Evolutionary conservation across 2,113 vertebrate genomes (phyloP).

Genomic region (Telmatochromis sp.): DNA sequence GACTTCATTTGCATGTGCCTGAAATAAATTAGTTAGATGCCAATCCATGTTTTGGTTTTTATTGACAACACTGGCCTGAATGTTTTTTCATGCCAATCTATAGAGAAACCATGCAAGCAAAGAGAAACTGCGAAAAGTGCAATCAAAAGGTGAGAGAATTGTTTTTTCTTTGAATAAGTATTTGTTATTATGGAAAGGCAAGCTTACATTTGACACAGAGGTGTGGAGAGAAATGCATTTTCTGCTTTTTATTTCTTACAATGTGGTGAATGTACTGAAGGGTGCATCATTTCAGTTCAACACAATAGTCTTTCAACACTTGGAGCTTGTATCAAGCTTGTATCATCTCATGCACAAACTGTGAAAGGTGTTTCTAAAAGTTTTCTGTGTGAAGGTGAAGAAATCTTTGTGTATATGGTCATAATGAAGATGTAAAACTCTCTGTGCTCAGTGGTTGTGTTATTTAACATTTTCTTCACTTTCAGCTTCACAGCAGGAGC

Average conservation of each 20-base stretch:
- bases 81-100: background rate
- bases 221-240: background rate
- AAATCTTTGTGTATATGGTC: background rate
- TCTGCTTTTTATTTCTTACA: background rate
- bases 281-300: background rate
- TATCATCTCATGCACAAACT: background rate
- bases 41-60: background rate
- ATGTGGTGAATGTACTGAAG: background rate
- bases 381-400: background rate
- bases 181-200: background rate
- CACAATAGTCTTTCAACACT: background rate
- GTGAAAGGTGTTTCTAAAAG: background rate
- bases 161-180: background rate
- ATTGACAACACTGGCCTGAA: background rate
- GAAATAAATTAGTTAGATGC: background rate
- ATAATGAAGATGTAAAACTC: background rate
- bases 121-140: background rate
- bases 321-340: background rate
- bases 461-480: background rate
- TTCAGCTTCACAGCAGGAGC: background rate
- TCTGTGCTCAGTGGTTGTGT: background rate
- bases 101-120: background rate
- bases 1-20: background rate
- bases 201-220: background rate
- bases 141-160: background rate